Conservation (phyloP, 1,140 invertebrate species). For the Hylyphantes graminicola region DNA sequence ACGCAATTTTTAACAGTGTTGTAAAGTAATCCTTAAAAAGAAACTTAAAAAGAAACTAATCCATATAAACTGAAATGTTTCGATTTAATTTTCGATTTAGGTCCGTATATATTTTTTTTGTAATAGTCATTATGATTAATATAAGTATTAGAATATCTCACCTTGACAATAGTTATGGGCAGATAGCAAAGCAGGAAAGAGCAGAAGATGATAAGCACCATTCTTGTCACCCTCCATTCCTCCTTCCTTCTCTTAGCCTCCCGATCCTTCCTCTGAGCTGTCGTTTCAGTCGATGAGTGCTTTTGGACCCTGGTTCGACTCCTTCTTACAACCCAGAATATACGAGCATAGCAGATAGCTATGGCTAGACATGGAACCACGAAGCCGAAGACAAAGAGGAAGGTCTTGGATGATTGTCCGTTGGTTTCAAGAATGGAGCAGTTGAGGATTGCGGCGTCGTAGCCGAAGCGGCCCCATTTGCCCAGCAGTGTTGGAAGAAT, state of each 20-base stretch:
- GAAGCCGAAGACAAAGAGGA: constrained; percentile 84
- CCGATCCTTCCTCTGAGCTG: constrained; percentile 23
- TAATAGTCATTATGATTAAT: no score
- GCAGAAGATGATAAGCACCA: constrained; percentile 87
- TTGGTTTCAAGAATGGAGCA: constrained; percentile 73
- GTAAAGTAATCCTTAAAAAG: no score
- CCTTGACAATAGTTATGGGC: constrained; percentile 86
- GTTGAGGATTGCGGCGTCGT: constrained; percentile 71
- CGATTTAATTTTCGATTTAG: no score
- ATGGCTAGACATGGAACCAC: constrained; percentile 84
- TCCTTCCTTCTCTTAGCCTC: constrained; percentile 60
- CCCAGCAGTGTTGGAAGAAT: constrained; percentile 81
- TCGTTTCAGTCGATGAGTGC: constrained; percentile 38
- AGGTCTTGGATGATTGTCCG: constrained; percentile 83
- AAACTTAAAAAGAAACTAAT: no score
- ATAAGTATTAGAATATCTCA: constrained; percentile 65
- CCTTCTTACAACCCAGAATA: constrained; percentile 82
- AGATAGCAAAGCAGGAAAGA: constrained; percentile 86
- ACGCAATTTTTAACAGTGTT: no score
- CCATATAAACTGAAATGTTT: no score
- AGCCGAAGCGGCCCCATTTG: constrained; percentile 84
- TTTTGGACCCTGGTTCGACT: constrained; percentile 38
- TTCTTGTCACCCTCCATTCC: constrained; percentile 76
- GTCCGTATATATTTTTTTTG: no score
- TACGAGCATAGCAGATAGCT: constrained; percentile 84